Conservation (phyloP, 2,113 vertebrate genomes). For the Oryzias melastigma region DNA sequence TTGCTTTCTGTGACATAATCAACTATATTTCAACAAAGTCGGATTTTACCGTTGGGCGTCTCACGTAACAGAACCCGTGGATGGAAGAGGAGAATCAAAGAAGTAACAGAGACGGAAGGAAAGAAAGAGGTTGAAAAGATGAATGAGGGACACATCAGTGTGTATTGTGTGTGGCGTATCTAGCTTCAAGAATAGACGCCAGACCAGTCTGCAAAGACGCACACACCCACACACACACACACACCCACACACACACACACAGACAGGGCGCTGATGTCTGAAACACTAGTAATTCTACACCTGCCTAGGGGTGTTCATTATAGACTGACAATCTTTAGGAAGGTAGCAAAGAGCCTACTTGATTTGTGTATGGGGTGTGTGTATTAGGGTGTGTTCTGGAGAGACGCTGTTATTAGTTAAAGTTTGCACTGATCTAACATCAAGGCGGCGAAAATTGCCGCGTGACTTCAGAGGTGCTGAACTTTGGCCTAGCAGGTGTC, state of each 20-base stretch:
- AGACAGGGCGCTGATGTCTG: conserved; percentile 49
- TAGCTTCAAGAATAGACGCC: conserved; percentile 62
- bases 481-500: conserved; percentile 13
- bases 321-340: conserved; percentile 34
- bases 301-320: conserved; percentile 59
- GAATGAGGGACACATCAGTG: conserved; percentile 51
- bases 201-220: conserved; percentile 51
- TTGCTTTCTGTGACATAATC: conserved; percentile 28
- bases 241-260: conserved; percentile 16
- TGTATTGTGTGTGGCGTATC: conserved; percentile 60
- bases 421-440: conserved; percentile 32
- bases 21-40: conserved; percentile 46
- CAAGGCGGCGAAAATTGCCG: conserved; percentile 23
- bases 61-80: conserved; percentile 49
- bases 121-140: conserved; percentile 58
- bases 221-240: conserved; percentile 23
- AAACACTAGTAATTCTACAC: conserved; percentile 58
- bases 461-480: conserved; percentile 15
- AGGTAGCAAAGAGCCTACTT: conserved; percentile 33
- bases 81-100: conserved; percentile 51
- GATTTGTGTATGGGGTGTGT: not conserved
- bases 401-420: conserved; percentile 39
- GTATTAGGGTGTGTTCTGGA: conserved; percentile 19
- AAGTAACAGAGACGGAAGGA: conserved; percentile 48
- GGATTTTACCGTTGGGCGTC: conserved; percentile 31